Conservation (phyloP, 2,113 vertebrate genomes). For the Psephotus haematonotus region DNA sequence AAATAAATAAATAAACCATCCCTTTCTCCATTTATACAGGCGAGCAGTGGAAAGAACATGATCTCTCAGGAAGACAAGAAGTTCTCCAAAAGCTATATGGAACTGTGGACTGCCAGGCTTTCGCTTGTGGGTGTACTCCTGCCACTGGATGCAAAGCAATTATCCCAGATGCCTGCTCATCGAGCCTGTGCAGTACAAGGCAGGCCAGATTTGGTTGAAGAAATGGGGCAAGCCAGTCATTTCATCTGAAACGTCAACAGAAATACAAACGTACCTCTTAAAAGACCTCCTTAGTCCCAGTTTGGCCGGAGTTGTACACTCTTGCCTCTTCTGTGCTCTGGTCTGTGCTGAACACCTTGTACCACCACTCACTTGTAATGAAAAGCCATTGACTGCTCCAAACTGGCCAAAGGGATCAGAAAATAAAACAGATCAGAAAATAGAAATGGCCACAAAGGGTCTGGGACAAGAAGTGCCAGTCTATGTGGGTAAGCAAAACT, state of each 20-base stretch:
- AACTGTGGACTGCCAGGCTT: not conserved
- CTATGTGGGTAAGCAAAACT: not conserved
- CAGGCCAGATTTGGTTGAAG: not conserved
- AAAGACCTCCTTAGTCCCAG: not conserved
- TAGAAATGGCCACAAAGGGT: not conserved
- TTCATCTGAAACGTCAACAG: constrained; percentile 37
- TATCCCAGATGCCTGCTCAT: not conserved
- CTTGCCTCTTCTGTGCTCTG: not conserved
- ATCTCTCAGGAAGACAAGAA: not conserved
- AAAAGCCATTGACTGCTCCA: not conserved
- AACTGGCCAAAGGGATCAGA: not conserved
- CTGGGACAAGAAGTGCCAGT: not conserved
- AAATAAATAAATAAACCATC: not conserved
- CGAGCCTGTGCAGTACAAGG: not conserved
- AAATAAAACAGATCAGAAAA: not conserved
- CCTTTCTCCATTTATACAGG: not conserved
- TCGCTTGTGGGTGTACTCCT: not conserved
- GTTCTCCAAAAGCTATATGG: not conserved
- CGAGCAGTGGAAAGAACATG: not conserved
- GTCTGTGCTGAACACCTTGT: not conserved
- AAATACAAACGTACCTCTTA: not conserved
- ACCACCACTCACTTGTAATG: not conserved
- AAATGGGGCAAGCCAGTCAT: not conserved
- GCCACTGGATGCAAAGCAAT: not conserved
- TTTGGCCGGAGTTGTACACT: not conserved